Conservation (phyloP, 1,140 invertebrate genomes). For the Latrodectus geometricus region DNA sequence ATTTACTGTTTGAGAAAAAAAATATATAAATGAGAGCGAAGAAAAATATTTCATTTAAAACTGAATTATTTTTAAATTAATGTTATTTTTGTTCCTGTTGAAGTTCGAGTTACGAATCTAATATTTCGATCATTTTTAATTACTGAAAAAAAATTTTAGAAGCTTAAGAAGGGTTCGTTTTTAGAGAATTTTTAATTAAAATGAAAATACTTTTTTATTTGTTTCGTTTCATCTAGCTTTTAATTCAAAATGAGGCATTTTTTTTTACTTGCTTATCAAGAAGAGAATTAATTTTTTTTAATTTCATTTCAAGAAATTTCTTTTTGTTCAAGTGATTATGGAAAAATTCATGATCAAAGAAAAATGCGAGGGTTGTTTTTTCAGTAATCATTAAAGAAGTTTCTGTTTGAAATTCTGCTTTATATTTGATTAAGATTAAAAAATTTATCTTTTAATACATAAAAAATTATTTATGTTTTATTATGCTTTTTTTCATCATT, state of each 20-base stretch:
- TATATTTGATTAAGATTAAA: too few species aligned
- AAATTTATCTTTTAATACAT: too few species aligned
- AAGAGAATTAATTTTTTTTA: neutral
- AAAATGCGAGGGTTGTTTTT: neutral
- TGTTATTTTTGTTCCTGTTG: neutral
- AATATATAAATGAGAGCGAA: neutral
- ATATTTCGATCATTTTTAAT: neutral
- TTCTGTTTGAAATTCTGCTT: neutral
- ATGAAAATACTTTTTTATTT: neutral
- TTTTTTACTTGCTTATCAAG: neutral
- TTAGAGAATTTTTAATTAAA: neutral
- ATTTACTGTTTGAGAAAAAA: neutral
- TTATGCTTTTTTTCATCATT: too few species aligned
- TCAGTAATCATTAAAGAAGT: neutral
- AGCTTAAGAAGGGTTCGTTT: neutral
- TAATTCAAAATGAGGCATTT: neutral
- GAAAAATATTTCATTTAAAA: slow-evolving; percentile 1
- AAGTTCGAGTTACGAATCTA: neutral
- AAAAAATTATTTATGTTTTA: too few species aligned
- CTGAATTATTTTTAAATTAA: neutral
- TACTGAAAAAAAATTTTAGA: neutral
- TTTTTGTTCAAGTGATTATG: slow-evolving; percentile 13
- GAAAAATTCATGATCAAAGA: slow-evolving; percentile 30
- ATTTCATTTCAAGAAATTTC: slow-evolving; percentile 15
- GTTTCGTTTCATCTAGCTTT: neutral